A percentile compares a stretch with the other conserved stretches of the same genome.
Conservation (phyloP, 2,797 vertebrate species). For the Dipus sagitta region DNA sequence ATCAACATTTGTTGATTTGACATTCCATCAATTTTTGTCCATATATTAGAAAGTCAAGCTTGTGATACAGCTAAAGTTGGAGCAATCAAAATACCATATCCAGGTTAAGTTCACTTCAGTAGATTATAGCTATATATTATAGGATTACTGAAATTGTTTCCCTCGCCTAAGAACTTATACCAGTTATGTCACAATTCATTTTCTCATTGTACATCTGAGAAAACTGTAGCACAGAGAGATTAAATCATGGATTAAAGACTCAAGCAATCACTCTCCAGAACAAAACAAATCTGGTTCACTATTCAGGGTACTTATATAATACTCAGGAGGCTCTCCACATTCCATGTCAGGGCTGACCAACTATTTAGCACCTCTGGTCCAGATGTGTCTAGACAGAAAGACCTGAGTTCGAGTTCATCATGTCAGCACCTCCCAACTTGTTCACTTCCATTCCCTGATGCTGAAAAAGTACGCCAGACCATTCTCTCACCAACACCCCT, state of each 20-base stretch:
- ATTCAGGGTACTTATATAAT: background rate
- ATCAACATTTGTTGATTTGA: background rate
- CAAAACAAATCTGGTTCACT: background rate
- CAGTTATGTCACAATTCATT: background rate
- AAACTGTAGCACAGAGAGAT: background rate
- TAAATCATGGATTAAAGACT: background rate
- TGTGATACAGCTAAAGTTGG: background rate
- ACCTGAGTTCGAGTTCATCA: background rate
- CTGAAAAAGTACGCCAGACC: background rate
- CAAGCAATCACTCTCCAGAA: background rate
- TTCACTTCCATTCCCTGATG: background rate
- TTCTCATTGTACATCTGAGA: background rate
- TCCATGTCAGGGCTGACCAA: background rate
- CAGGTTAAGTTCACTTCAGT: background rate
- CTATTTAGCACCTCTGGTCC: background rate
- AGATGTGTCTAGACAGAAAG: background rate
- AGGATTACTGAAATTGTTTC: background rate
- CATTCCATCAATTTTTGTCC: background rate
- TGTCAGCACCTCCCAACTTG: background rate
- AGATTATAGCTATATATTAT: background rate
- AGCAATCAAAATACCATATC: background rate
- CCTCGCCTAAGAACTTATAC: background rate
- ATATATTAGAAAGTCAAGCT: constrained; percentile 18
- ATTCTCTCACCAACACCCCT: background rate
- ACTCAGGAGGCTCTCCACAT: background rate